Evolutionary conservation across 1,140 invertebrate genomes (phyloP), one percentile per base, ranked within the genome.

Genomic region (Drosophila orena): DNA sequence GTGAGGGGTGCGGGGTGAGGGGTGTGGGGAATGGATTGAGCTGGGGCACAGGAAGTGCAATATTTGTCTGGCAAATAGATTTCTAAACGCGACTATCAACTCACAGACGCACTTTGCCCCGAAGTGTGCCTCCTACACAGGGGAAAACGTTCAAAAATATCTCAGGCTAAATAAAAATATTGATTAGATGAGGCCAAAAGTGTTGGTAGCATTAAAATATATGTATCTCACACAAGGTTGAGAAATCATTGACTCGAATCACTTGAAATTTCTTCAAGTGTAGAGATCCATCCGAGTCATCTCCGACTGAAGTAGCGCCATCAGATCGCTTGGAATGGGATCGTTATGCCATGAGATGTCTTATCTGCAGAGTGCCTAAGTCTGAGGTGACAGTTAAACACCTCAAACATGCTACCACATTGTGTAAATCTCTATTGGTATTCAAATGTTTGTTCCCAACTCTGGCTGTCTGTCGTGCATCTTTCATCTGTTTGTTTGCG

Each of bases 311-410:
- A 37, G 4, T 34, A 61, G 61, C 61, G 61, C 61, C 57, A 61
- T 61, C 53, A 15, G 30, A 22, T 27, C 8, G 10, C 4, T 4
- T 37, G 40, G 62, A 66, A 64, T 65, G 37, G 40, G 54, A 65
- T 68, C 60, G 49, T 20, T 34, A 34, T 62, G 44, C 27, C 24
- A 43, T 64, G 14, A 17, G 27, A 12, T 30, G 24, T 37, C 53
- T 47, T 80, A 77, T 80, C 81, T 55, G 55, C 38, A 27, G 68
- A 61, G 79, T 76, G 69, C 77, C 66, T 85, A 84, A 84, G 81
- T 85, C 81, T 85, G 83, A 84, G 81, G 81, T 84, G 81, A 84
- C 81, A 84, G 81, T 84, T 80, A 85, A 84, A 84, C 81, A 84
- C 81, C 81, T 84, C 62, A 85, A 77, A 85, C 76, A 77, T 77